Percentiles rank a stretch among this genome's conserved stretches.
Conservation (phyloP, 2,797 vertebrate genomes). For the Lacerta agilis region DNA sequence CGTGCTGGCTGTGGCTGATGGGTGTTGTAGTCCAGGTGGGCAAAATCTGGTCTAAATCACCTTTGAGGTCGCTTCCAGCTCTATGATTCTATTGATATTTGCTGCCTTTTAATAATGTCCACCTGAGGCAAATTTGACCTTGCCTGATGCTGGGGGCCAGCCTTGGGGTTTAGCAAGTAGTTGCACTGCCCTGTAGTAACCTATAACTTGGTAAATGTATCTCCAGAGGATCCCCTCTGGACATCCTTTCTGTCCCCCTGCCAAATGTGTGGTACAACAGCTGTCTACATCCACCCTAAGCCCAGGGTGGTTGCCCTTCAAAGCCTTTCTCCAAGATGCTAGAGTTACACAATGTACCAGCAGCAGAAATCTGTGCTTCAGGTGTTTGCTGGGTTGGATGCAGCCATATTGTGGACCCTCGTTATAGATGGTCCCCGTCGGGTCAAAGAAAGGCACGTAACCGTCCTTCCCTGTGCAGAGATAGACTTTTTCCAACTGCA, state of each 20-base stretch:
- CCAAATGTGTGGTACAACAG: neutral
- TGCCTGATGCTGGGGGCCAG: too few relatives aligned
- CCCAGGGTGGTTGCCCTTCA: neutral
- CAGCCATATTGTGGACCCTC: constrained; percentile 97
- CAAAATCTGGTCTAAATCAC: neutral
- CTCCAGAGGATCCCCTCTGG: too few relatives aligned
- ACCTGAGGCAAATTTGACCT: neutral
- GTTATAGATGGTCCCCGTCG: constrained; percentile 94
- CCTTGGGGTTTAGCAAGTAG: neutral
- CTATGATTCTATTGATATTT: neutral
- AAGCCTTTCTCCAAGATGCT: accelerated
- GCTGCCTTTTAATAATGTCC: neutral
- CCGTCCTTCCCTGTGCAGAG: constrained; percentile 95
- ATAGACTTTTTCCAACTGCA: constrained; percentile 97
- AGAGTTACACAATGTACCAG: constrained; percentile 80
- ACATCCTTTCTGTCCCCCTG: neutral
- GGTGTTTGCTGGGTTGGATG: constrained; percentile 95
- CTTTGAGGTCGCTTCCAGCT: neutral
- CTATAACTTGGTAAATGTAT: neutral
- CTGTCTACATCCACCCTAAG: too few relatives aligned
- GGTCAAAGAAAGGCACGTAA: constrained; percentile 97
- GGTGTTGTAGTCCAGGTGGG: neutral
- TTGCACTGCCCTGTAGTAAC: neutral
- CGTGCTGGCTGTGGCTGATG: neutral
- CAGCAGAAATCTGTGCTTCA: constrained; percentile 94